Conservation (phyloP, 2,113 vertebrate species). For the Eclectus roratus region DNA sequence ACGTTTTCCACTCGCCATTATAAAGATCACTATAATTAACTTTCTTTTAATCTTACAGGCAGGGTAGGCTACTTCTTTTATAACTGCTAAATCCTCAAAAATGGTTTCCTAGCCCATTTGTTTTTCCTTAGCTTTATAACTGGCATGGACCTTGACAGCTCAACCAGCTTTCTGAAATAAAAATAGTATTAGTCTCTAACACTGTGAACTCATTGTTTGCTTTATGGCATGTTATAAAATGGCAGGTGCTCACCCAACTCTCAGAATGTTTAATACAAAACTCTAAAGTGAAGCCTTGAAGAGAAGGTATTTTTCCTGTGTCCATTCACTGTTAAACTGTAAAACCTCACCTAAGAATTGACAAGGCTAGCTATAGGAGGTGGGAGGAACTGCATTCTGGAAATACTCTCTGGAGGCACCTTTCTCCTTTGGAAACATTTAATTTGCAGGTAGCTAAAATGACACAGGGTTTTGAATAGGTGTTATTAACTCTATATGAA, state of each 20-base stretch:
- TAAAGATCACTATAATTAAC: not conserved
- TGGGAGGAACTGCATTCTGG: not conserved
- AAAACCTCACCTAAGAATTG: not conserved
- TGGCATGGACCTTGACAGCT: conserved; percentile 10
- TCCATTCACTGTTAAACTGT: not conserved
- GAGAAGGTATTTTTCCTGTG: not conserved
- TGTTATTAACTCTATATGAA: not conserved
- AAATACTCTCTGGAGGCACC: not conserved
- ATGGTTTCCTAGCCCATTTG: not conserved
- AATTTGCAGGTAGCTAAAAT: not conserved
- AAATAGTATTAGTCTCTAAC: not conserved
- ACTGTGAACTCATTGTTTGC: not conserved
- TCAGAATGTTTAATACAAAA: not conserved
- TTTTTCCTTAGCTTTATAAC: not conserved
- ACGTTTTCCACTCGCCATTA: not conserved
- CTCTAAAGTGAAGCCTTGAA: not conserved
- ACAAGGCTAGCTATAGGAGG: not conserved
- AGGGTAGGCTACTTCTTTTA: not conserved
- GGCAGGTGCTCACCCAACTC: not conserved
- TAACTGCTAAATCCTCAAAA: not conserved
- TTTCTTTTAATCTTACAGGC: not conserved
- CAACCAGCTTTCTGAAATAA: conserved; percentile 19
- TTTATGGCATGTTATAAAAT: conserved; percentile 11
- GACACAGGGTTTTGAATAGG: not conserved
- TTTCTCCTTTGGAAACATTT: not conserved